Evolutionary conservation across 2,113 vertebrate species (phyloP), one percentile per base, ranked within the genome.

Genomic region (Mohoua ochrocephala): DNA sequence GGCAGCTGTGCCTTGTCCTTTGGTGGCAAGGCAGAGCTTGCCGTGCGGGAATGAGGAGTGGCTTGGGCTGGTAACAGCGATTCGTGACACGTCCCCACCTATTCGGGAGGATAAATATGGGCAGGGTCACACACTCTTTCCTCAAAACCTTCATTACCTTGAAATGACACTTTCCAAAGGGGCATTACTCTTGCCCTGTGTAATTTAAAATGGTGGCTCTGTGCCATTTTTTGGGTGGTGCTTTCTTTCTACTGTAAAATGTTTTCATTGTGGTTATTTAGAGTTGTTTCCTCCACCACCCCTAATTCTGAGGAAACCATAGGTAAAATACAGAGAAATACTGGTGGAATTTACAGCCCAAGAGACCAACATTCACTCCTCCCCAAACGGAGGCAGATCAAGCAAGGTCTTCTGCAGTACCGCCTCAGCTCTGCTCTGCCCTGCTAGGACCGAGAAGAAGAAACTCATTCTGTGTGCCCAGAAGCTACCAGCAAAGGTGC

Each of bases 121-220:
- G 22, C 67, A 85, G 49, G 81, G 65, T 73, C 81, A 70, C 49
- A 65, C 17, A 9, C 37, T 83, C 47, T 73, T 96, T 96, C 91
- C 91, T 91, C 70, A 68, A 52, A 60, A 45, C 35, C 35, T 94
- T 87, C 9, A 13, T 87, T 92, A 56, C 86, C 54, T 96, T 84
- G 75, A 85, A 96, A 89, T 83, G 80, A 56, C 57, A 15, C 57
- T 78, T 76, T 61, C 71, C 57, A 86, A 75, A 92, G 60, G 7
- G 60, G 17, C 47, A 76, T 64, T 91, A 47, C 68, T 94, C 42
- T 93, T 67, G 21, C 30, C 87, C 54, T 64, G 33, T 79, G 76
- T 60, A 31, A 91, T 93, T 76, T 69, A 8, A 94, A 77, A 45
- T 41, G 17, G 73, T 45, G 42, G 45, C 37, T 69, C 20, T 4